A percentile compares a stretch with the other conserved stretches of the same genome.
These are phyloP conservation scores for Lampris incognitus DNA, from an alignment of 2,113 vertebrate species.

Conservation along the genomic window DNA sequence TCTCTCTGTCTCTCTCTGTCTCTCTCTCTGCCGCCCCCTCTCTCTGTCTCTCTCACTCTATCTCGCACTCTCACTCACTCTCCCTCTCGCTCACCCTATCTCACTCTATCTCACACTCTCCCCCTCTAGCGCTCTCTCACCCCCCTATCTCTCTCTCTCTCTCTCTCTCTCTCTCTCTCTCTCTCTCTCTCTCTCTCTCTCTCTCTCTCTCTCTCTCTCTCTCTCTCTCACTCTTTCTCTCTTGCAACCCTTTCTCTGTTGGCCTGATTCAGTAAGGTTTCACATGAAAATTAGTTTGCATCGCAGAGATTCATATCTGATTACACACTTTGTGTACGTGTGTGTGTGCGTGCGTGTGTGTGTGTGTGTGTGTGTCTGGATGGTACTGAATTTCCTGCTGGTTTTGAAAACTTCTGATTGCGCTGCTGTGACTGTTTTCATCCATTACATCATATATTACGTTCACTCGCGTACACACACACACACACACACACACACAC, in stretches of 20 bases:
- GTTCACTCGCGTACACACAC: no score
- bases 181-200: slow-evolving; percentile 3
- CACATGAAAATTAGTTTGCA: no score
- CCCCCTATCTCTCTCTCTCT: neutral
- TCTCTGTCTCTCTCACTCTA: neutral
- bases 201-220: neutral
- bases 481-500: neutral
- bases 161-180: neutral
- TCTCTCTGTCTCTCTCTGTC: neutral
- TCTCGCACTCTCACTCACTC: no score
- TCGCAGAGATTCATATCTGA: no score
- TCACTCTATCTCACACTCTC: neutral
- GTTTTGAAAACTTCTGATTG: no score
- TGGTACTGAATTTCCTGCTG: no score
- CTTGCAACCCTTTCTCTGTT: neutral
- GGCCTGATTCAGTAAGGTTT: no score
- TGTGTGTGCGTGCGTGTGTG: no score
- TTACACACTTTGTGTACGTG: no score
- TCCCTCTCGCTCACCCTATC: neutral
- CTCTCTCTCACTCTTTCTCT: neutral
- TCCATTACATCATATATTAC: neutral
- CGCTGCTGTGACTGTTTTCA: neutral
- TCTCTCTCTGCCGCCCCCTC: neutral
- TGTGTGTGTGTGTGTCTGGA: no score
- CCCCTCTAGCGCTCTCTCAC: neutral